A percentile compares a stretch with the other conserved stretches of the same genome.
Conservation (phyloP, 2,113 vertebrate species). For the Chloebia gouldiae region DNA sequence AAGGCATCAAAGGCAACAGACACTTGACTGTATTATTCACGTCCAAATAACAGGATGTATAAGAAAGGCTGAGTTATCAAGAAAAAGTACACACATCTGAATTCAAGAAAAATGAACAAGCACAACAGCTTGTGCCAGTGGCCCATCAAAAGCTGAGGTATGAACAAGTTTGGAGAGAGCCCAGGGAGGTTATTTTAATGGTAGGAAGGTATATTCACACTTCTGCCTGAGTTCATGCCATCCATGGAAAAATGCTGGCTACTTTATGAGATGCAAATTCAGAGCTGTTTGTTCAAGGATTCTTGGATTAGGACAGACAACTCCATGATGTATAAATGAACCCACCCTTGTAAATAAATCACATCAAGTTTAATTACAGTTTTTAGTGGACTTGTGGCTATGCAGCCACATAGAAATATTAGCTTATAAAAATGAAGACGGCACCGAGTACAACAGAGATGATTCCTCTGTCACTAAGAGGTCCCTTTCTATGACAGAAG, state of each 20-base stretch:
- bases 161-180: not conserved
- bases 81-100: not conserved
- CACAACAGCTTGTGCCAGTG: not conserved
- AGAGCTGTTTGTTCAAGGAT: not conserved
- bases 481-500: not conserved
- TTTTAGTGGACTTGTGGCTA: not conserved
- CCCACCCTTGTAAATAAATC: not conserved
- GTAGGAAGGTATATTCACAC: not conserved
- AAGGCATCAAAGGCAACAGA: not conserved
- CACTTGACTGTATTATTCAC: not conserved
- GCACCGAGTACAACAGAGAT: not conserved
- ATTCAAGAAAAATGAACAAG: not conserved
- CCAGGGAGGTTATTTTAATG: not conserved
- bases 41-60: not conserved
- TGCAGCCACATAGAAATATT: not conserved
- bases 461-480: not conserved
- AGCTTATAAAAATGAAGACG: not conserved
- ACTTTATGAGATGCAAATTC: not conserved
- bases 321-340: not conserved
- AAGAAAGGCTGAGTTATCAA: not conserved
- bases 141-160: not conserved
- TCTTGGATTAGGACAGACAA: conserved; percentile 10
- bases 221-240: not conserved
- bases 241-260: not conserved
- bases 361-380: not conserved